A percentile compares a stretch with the other conserved stretches of the same genome.
These are phyloP conservation scores for Aphidoletes aphidimyza DNA, from an alignment of 2,888 invertebrate genomes.

Conservation along the genomic window DNA sequence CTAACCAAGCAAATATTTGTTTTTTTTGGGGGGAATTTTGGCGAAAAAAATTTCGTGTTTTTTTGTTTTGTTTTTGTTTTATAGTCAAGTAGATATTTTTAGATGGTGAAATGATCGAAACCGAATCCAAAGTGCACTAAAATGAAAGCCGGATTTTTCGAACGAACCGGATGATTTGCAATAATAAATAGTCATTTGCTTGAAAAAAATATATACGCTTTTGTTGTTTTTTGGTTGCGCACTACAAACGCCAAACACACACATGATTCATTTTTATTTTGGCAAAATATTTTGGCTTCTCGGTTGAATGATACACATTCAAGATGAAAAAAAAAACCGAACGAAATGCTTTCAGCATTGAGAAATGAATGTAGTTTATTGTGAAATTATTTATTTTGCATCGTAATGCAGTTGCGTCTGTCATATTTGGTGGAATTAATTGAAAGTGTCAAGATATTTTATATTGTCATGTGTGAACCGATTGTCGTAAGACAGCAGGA, in stretches of 20 bases:
- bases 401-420: neutral
- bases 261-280: too few species aligned
- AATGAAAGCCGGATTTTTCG: neutral
- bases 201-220: neutral
- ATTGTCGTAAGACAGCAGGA: neutral
- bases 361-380: too few species aligned
- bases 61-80: too few species aligned
- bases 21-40: neutral
- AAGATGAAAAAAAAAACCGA: too few species aligned
- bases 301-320: too few species aligned
- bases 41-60: too few species aligned
- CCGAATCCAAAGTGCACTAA: neutral
- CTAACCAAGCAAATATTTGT: neutral
- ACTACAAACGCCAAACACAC: too few species aligned
- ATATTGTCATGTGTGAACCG: too few species aligned
- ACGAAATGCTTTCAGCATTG: neutral
- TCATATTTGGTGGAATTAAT: neutral
- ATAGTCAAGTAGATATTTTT: conserved; percentile 1
- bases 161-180: neutral
- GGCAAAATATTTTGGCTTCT: too few species aligned
- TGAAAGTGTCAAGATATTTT: neutral
- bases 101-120: neutral
- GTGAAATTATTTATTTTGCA: too few species aligned
- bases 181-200: neutral
- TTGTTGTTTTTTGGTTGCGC: neutral